Evolutionary conservation across 2,113 vertebrate genomes (phyloP), one percentile per base, ranked within the genome.

Genomic region (Piprites chloris): DNA sequence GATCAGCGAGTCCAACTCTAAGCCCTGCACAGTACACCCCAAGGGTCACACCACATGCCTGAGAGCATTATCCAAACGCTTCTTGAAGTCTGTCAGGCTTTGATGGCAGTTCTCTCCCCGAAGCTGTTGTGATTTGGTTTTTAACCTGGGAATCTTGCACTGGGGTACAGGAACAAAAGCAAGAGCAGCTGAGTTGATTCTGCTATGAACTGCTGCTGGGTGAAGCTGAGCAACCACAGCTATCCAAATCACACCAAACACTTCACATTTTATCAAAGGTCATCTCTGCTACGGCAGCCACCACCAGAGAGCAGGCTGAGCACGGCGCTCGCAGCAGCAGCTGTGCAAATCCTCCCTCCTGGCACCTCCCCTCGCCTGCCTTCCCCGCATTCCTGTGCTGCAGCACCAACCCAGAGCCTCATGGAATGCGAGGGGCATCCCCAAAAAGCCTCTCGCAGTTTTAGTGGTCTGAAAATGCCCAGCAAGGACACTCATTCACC

Each of bases 281-380:
- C 85, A 78, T 91, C 86, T 74, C 78, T 74, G 89, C 88, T 89
- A 58, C 83, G 78, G 71, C 88, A 85, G 87, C 94, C 37, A 90
- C 97, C 97, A 81, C 95, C 95, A 97, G 97, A 93, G 96, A 97
- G 96, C 94, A 96, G 96, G 93, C 93, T 96, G 95, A 95, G 95
- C 96, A 89, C 93, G 63, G 88, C 0, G 4, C 82, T 93, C 47
- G 66, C 69, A 91, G 53, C 74, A 87, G 71, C 82, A 88, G 79
- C 87, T 77, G 63, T 59, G 55, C 71, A 85, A 96, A 91, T 62
- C 74, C 95, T 89, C 87, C 22, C 44, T 59, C 82, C 87, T 88
- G 73, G 95, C 92, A 86, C 90, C 92, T 94, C 95, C 92, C 93
- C 88, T 92, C 3, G 3, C 47, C 75, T 1, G 74, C 67, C 92